phyloP scores from a whole-genome alignment of 2,888 invertebrate species.

The Oscheius myriophilus region DNA sequence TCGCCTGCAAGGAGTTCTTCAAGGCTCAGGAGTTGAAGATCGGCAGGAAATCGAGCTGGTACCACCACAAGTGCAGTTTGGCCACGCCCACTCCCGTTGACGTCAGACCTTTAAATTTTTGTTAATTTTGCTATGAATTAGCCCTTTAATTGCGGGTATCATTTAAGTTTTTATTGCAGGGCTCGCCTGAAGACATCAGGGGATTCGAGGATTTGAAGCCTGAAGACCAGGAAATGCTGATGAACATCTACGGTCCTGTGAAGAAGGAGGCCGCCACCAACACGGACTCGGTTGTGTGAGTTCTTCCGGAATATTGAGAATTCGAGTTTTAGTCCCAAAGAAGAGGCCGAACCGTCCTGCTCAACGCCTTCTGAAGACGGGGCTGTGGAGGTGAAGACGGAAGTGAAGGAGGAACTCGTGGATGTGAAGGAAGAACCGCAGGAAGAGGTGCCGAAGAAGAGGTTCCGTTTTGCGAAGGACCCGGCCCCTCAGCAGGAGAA shows the following conservation, averaged over 20 bases:
- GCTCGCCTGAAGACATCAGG: background rate
- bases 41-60: slow-evolving; percentile 31
- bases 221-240: background rate
- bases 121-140: too few relatives aligned
- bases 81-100: too few relatives aligned
- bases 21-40: slow-evolving; percentile 45
- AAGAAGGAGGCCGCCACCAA: slow-evolving; percentile 7
- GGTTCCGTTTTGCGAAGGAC: slow-evolving; percentile 8
- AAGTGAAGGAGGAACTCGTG: too few relatives aligned
- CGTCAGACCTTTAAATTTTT: too few relatives aligned
- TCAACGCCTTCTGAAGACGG: too few relatives aligned
- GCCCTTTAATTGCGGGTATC: background rate
- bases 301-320: too few relatives aligned
- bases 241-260: background rate
- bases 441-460: slow-evolving; percentile 9
- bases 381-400: too few relatives aligned
- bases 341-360: too few relatives aligned
- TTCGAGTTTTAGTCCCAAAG: too few relatives aligned
- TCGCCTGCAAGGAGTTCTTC: slow-evolving; percentile 48
- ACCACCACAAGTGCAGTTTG: slow-evolving; percentile 48
- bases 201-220: slow-evolving; percentile 6
- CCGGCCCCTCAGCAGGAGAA: slow-evolving; percentile 9
- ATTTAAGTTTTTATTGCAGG: background rate
- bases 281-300: background rate
- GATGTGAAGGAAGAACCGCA: background rate